These are phyloP conservation scores for Trialeurodes vaporariorum DNA, from an alignment of 1,140 invertebrate species.

Conservation along the genomic window DNA sequence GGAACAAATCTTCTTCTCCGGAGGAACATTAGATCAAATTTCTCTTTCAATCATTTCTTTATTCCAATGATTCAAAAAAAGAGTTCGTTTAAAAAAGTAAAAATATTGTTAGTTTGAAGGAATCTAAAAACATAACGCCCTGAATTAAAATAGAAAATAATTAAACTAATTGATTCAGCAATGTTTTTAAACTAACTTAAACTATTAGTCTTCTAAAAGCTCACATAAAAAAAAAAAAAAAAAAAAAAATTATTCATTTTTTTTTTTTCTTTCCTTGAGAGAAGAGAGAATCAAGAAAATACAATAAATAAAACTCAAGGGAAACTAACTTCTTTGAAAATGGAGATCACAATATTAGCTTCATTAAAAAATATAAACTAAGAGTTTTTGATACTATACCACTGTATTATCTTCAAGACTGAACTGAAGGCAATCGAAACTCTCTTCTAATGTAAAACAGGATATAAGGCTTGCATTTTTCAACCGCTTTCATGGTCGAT, in stretches of 20 bases:
- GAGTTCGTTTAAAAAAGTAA: too few species aligned
- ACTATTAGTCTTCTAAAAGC: neutral
- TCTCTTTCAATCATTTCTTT: too few species aligned
- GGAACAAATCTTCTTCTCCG: too few species aligned
- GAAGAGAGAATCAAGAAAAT: too few species aligned
- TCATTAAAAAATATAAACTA: neutral
- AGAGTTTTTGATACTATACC: conserved; percentile 6
- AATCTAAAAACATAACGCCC: too few species aligned
- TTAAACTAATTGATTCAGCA: too few species aligned
- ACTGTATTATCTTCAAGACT: conserved; percentile 1
- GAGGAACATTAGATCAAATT: too few species aligned
- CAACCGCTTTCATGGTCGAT: conserved; percentile 52
- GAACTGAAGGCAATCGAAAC: conserved; percentile 1
- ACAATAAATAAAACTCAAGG: neutral
- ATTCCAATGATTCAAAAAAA: too few species aligned
- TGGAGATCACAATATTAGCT: neutral
- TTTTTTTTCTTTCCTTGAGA: too few species aligned
- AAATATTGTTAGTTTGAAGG: too few species aligned
- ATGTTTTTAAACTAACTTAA: neutral
- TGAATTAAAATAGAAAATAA: too few species aligned
- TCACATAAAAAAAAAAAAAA: neutral
- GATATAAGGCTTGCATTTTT: conserved; percentile 74
- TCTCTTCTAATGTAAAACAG: conserved; percentile 71
- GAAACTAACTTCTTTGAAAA: neutral
- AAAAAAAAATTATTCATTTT: neutral